Conservation (phyloP, 2,888 invertebrate genomes). For the Ariolimax columbianus region DNA sequence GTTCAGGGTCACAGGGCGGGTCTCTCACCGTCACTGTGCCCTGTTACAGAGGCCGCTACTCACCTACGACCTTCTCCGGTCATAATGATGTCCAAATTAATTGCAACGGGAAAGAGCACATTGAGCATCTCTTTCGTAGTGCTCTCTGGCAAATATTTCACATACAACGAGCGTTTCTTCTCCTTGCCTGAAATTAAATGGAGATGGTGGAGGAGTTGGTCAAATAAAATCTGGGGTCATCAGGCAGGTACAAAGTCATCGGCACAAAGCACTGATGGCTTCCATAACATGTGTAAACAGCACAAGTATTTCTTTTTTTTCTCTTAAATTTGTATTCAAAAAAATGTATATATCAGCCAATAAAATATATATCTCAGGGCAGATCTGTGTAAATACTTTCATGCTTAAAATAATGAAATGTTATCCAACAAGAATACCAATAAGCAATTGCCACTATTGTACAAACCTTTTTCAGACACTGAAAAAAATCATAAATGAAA, state of each 20-base stretch:
- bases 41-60: slow-evolving; percentile 50
- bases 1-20: slow-evolving; percentile 47
- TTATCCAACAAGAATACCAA: neutral
- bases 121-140: slow-evolving; percentile 54
- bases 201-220: slow-evolving; percentile 50
- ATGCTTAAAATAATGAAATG: neutral
- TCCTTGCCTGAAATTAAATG: slow-evolving; percentile 54
- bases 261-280: slow-evolving; percentile 35
- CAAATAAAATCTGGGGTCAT: slow-evolving; percentile 31
- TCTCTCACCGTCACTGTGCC: slow-evolving; percentile 51
- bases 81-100: slow-evolving; percentile 54
- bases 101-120: slow-evolving; percentile 54
- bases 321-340: neutral
- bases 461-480: slow-evolving; percentile 10
- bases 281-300: slow-evolving; percentile 32
- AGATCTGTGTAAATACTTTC: slow-evolving; percentile 1
- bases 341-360: too few relatives aligned
- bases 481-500: neutral
- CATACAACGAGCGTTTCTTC: slow-evolving; percentile 53
- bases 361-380: neutral
- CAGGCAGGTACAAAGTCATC: slow-evolving; percentile 37
- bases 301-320: neutral
- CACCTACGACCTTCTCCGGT: slow-evolving; percentile 52
- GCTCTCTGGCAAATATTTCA: slow-evolving; percentile 54
- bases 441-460: neutral